phyloP scores from a whole-genome alignment of 2,113 vertebrate genomes.

The Xenopus tropicalis region DNA sequence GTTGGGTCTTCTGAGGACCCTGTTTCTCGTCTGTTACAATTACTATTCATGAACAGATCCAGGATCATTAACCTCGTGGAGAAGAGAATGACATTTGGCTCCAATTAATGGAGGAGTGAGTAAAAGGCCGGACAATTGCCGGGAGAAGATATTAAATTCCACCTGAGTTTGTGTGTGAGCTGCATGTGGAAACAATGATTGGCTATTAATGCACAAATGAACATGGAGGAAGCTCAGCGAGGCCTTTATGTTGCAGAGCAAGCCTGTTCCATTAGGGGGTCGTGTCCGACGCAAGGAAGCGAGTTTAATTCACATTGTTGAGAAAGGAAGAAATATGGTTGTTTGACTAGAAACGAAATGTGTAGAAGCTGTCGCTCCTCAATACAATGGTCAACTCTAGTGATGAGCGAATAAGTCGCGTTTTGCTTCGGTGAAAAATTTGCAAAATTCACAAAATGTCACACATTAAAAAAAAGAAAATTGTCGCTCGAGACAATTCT shows the following conservation, averaged over 20 bases:
- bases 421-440: too few species aligned
- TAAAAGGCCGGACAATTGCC: slow-evolving; percentile 3
- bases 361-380: too few species aligned
- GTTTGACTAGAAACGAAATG: too few species aligned
- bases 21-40: slow-evolving; percentile 25
- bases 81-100: slow-evolving; percentile 35
- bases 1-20: slow-evolving; percentile 26
- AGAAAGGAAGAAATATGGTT: not conserved
- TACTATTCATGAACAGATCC: slow-evolving; percentile 37
- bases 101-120: slow-evolving; percentile 35
- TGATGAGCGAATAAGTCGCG: too few species aligned
- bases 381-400: too few species aligned
- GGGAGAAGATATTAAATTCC: not conserved
- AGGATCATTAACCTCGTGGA: slow-evolving; percentile 39
- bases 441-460: too few species aligned
- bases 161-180: not conserved
- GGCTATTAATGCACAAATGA: not conserved
- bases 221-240: not conserved
- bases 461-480: too few species aligned
- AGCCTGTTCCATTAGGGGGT: not conserved
- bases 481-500: too few species aligned
- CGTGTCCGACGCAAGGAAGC: not conserved
- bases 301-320: not conserved
- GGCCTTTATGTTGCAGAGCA: not conserved
- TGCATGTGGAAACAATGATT: slow-evolving; percentile 1